Base-by-base conservation (phyloP, 2,888 invertebrate species). In the Octonoba sinensis region DNA sequence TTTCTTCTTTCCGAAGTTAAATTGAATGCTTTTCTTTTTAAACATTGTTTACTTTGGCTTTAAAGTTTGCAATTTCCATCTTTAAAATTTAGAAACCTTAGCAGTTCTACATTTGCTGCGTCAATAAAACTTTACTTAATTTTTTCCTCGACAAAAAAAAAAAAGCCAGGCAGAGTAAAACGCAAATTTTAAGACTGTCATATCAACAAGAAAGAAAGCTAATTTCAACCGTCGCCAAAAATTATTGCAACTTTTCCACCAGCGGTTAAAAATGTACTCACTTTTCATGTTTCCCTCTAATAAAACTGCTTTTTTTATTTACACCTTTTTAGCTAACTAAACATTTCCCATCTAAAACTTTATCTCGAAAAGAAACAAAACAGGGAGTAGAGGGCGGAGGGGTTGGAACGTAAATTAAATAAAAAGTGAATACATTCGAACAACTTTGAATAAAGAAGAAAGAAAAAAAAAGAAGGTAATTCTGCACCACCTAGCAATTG, bases 401-500 rank as follows among this genome's bases (percentile, higher is more conserved):
- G n/a, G n/a, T n/a, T n/a, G n/a, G n/a, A 65, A 13, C 3, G 64
- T 65, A 78, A 78, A 49, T 54, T 54, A 74, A 74, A 79, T 79
- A 79, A 79, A 36, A 73, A 62, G 60, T 27, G 67, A 73, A 62
- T 69, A 24, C 73, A 69, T 79, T 79, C 46, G 47, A 20, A 57
- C 67, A 77, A 69, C 44, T 51, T 64, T 57, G 54, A 60, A 44
- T 11, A n/a, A 36, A 66, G 49, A 59, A 66, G 57, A 36, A 44
- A 49, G 27, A 49, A 73, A 56, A 49, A 44, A 64, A 57, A 51
- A 46, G 8, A 54, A 51, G 44, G 79, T 79, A 79, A 79, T 79
- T 79, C 65, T 56, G 69, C 62, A 46, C 78, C 46, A 36, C 44
- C 64, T 20, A 71, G 78, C 51, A 56, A 59, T 51, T 60, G 22